Evolutionary conservation across 2,797 vertebrate species (phyloP), one percentile per base, ranked within the genome.

Genomic region (Rhadinocentrus ornatus): DNA sequence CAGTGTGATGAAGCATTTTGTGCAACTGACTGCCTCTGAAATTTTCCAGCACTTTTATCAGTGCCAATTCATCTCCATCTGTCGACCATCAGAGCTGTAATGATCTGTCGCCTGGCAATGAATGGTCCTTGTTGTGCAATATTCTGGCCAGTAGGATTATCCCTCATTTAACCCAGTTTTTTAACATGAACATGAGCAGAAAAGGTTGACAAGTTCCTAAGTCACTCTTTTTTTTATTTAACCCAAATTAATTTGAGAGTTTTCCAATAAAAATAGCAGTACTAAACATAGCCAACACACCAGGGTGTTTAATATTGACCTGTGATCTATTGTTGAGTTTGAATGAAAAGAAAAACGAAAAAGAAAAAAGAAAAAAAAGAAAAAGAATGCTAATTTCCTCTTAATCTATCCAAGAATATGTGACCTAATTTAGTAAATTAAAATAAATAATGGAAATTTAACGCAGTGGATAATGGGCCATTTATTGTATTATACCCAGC

Each of bases 61-160:
- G 71, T 37, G 69, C 73, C 82, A 83, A 89, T 93, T 84, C 78
- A 90, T 93, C 90, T 91, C 84, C 88, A 86, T 87, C 84, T 85
- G 84, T 82, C 77, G 41, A 79, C 87, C 81, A 89, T 88, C 84
- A 89, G 82, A 76, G 82, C 80, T 64, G 83, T 85, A 89, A 88
- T 89, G 83, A 91, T 91, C 83, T 88, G 87, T 90, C 77, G 39
- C 72, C 73, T 80, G 85, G 78, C 77, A 86, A 90, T 82, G 64
- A 79, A 90, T 89, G 84, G 66, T 6, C n/a, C 59, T 69, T 62
- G 77, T 69, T 84, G 71, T 76, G 67, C 70, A 69, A 62, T 71
- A 52, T 73, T 62, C 73, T 73, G 65, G 66, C 66, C 72, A 61
- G 46, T 24, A 52, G n/a, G 6, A 58, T 64, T 72, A 70, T 75